Evolutionary conservation across 2,888 invertebrate genomes (phyloP), one percentile per base, ranked within the genome.

Genomic region (Mythimna ferrago): DNA sequence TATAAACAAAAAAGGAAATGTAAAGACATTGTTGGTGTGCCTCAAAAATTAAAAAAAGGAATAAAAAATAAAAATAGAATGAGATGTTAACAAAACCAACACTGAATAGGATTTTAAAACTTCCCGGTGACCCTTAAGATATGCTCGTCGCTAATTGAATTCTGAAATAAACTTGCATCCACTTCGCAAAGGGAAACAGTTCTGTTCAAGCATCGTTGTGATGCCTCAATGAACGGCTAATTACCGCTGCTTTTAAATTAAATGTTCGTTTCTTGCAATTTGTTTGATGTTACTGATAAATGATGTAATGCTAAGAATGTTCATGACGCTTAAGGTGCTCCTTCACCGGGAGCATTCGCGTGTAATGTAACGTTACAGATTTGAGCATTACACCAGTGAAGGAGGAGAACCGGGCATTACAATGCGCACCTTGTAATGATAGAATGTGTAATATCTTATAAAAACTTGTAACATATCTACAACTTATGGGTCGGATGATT

Each of bases 61-160:
- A 5, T 14, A 14, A 44, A 44, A 44, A 44, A 44, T 16, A 48
- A 6, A 48, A 48, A 16, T 48, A 48, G 6, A 48, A 48, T 16
- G 1, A 16, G 48, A 48, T 16, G 16, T 48, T 48, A 6, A 16
- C 48, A 48, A 16, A 87, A 88, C 88, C 85, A 89, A 86, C 82
- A 81, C 68, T 63, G 81, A 83, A 83, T 86, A 86, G 77, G 81
- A 79, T 86, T 90, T 85, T 78, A 86, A 87, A 89, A 89, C 79
- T 87, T 88, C 58, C 65, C 53, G 63, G 68, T 78, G 81, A 68
- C 83, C 82, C 76, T 82, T 76, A 81, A 84, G 85, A 82, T 74
- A 81, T 78, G 72, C 73, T 63, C 38, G 66, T 56, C 68, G 73
- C 71, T 85, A 87, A 85, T 87, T 85, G 78, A 79, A 83, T 81